Percentiles rank a stretch among this genome's conserved stretches.
These are phyloP conservation scores for Notechis scutatus DNA, from an alignment of 2,113 vertebrate genomes.

Conservation along the genomic window DNA sequence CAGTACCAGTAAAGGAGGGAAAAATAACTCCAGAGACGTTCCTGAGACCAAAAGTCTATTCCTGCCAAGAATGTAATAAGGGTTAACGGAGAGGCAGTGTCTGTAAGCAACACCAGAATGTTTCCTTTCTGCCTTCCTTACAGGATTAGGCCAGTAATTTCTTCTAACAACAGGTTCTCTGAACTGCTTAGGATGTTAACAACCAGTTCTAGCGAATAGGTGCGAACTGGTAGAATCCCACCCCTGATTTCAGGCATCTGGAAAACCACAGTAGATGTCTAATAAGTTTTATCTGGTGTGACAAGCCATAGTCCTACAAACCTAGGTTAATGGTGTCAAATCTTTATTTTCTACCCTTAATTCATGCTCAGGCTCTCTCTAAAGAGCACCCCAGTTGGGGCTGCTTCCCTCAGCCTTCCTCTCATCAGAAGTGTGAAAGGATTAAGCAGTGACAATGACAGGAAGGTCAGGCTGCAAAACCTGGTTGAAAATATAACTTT, in stretches of 20 bases:
- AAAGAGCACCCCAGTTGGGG: background rate
- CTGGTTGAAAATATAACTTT: background rate
- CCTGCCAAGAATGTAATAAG: too few relatives aligned
- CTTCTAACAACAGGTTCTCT: too few relatives aligned
- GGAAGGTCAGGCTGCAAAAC: background rate
- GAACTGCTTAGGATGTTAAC: too few relatives aligned
- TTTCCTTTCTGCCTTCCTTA: too few relatives aligned
- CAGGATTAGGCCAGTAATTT: too few relatives aligned
- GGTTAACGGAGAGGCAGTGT: too few relatives aligned
- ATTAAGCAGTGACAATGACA: background rate
- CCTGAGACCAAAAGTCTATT: too few relatives aligned
- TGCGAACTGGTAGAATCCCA: too few relatives aligned
- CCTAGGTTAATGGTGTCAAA: background rate
- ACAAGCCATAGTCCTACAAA: background rate
- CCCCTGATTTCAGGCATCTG: background rate
- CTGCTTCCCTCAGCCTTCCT: background rate
- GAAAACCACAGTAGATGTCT: background rate
- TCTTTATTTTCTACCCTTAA: background rate
- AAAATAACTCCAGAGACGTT: too few relatives aligned
- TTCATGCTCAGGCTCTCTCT: background rate
- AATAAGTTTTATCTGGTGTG: background rate
- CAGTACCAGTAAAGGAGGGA: too few relatives aligned
- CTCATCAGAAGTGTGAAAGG: background rate
- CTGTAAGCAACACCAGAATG: too few relatives aligned
- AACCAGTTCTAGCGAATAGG: too few relatives aligned